phyloP scores from a whole-genome alignment of 2,888 invertebrate genomes.

The Eristalis pertinax region DNA sequence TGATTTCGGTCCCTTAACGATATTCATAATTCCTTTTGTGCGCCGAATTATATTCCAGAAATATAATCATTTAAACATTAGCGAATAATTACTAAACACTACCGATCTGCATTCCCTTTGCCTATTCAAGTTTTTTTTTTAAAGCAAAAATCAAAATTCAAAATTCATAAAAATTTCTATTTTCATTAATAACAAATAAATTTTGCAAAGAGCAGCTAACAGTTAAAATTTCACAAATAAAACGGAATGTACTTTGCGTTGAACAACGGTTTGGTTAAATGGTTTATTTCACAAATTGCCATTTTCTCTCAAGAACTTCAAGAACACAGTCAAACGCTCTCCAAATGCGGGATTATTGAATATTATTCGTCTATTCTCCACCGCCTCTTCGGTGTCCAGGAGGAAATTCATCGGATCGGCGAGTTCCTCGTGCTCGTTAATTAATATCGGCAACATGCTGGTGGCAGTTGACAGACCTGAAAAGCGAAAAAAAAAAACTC shows the following conservation, averaged over 20 bases:
- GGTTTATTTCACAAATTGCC: constrained; percentile 67
- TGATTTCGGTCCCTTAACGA: too few species aligned
- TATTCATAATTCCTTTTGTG: too few species aligned
- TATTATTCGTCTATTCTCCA: constrained; percentile 73
- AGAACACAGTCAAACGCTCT: constrained; percentile 73
- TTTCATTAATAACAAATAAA: not conserved
- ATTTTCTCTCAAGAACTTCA: constrained; percentile 74
- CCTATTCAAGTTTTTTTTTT: too few species aligned
- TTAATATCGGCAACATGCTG: constrained; percentile 75
- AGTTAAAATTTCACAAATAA: not conserved
- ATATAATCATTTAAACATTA: too few species aligned
- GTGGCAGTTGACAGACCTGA: constrained; percentile 75
- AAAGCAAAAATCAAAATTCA: not conserved
- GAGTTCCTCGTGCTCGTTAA: constrained; percentile 75
- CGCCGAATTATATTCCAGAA: too few species aligned
- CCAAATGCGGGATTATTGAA: constrained; percentile 75
- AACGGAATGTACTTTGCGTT: not conserved
- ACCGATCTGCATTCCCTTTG: too few species aligned
- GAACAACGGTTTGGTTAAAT: not conserved
- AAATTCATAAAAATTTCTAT: not conserved
- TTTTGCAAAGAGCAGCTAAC: not conserved
- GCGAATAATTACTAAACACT: too few species aligned
- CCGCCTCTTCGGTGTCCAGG: constrained; percentile 74
- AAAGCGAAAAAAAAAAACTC: constrained; percentile 1
- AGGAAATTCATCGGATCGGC: constrained; percentile 75